Base-by-base conservation (phyloP, 2,888 invertebrate genomes). In the Cancer borealis region DNA sequence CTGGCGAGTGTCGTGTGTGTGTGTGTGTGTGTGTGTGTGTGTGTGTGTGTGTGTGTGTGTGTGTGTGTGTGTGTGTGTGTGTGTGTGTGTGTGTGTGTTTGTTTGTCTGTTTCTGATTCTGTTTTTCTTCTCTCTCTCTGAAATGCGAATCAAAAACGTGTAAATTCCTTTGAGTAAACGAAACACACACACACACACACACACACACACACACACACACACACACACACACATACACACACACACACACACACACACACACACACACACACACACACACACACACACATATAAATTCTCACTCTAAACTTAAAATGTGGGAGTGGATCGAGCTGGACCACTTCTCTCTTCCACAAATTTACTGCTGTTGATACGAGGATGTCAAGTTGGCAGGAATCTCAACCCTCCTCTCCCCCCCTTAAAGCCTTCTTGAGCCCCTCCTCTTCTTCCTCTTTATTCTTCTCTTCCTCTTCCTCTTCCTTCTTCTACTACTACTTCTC, bases 171-270 rank as follows among this genome's bases (percentile, higher is more conserved):
- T 17, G 66, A 66, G 21, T n/a, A 66, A 66, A 66, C 5, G 66
- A 66, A n/a, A 66, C 14, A 66, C n/a, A 66, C n/a, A 66, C n/a
- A 66, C 66, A n/a, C n/a, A 21, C 10, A 46, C 3, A 46, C 39
- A 39, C 39, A 39, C 39, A 39, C 39, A 87, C 30, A 30, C 87
- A 87, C 84, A 87, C 87, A 87, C 87, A 87, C 87, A 87, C 87
- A 87, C 87, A 87, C 87, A 87, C 87, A 87, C 87, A 87, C 87
- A 87, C 87, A 87, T 39, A 87, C 87, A 87, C 87, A 87, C 87
- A 87, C 87, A 88, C 46, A 88, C 46, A 88, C 46, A 88, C 46
- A 88, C 46, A 88, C 46, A 88, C 46, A 88, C 46, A 88, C 46
- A 88, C 46, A 88, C 46, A 88, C 46, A 88, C 46, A 88, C 46